Conservation (phyloP, 2,797 vertebrate genomes). For the Cossypha dichroa region DNA sequence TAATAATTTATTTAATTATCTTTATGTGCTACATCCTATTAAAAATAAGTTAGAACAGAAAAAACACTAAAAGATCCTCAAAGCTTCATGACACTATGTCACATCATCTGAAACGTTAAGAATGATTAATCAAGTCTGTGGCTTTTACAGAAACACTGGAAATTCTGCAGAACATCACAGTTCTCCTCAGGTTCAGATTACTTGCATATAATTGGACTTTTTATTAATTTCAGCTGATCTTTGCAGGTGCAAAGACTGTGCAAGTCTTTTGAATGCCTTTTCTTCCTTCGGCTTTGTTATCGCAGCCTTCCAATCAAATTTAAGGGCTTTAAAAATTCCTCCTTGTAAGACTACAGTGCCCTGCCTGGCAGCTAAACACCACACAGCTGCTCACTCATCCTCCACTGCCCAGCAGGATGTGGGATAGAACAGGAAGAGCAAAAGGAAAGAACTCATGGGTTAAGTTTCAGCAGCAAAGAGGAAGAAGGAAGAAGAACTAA, state of each 20-base stretch:
- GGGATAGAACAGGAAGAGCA: not conserved
- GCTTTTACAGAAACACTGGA: not conserved
- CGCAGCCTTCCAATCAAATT: not conserved
- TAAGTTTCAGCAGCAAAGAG: not conserved
- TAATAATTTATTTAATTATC: not conserved
- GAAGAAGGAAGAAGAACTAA: constrained; percentile 14
- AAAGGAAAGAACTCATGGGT: not conserved
- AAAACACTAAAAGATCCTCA: not conserved
- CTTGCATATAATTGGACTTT: not conserved
- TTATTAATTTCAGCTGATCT: not conserved
- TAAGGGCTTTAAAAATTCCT: not conserved
- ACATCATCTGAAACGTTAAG: not conserved
- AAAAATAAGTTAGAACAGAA: not conserved
- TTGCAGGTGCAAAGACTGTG: not conserved
- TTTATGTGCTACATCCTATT: not conserved
- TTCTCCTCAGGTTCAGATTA: not conserved
- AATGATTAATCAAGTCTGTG: not conserved
- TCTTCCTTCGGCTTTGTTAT: not conserved
- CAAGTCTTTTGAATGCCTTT: not conserved
- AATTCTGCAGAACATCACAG: not conserved
- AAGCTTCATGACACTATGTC: not conserved
- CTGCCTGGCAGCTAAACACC: not conserved
- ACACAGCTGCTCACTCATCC: not conserved
- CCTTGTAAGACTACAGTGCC: not conserved
- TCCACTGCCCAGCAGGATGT: not conserved